Evolutionary conservation across 2,797 vertebrate genomes (phyloP).

Genomic region (Cichlasoma orientale): DNA sequence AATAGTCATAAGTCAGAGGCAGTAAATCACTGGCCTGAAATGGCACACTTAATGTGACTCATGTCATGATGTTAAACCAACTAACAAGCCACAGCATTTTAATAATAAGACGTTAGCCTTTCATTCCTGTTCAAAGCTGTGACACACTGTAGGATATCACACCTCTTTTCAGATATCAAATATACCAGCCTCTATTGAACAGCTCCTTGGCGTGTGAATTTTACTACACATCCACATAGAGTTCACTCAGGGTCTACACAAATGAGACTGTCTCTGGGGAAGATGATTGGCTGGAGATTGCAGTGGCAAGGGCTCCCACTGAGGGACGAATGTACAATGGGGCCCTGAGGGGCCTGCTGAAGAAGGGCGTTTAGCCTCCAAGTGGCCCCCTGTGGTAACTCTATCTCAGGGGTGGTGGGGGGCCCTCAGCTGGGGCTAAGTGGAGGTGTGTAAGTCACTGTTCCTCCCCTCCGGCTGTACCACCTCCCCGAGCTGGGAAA

Average conservation of each 20-base stretch:
- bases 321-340: slow-evolving; percentile 80
- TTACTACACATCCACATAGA: slow-evolving; percentile 58
- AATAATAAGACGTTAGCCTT: not conserved
- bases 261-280: slow-evolving; percentile 74
- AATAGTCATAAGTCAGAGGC: slow-evolving; percentile 9
- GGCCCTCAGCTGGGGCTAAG: slow-evolving; percentile 81
- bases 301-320: slow-evolving; percentile 77
- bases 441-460: slow-evolving; percentile 81
- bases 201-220: slow-evolving; percentile 63
- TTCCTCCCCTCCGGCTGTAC: slow-evolving; percentile 79
- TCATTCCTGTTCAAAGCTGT: slow-evolving; percentile 2
- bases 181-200: slow-evolving; percentile 34
- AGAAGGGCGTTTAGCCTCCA: slow-evolving; percentile 78
- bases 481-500: slow-evolving; percentile 78
- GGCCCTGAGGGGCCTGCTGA: slow-evolving; percentile 73
- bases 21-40: slow-evolving; percentile 23
- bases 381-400: slow-evolving; percentile 80
- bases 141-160: slow-evolving; percentile 3
- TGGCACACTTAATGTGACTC: slow-evolving; percentile 9
- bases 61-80: slow-evolving; percentile 9
- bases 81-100: slow-evolving; percentile 3
- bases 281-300: slow-evolving; percentile 75
- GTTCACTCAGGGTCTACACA: slow-evolving; percentile 69
- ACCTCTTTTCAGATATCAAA: slow-evolving; percentile 43
- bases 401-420: slow-evolving; percentile 82